A percentile compares a stretch with the other conserved stretches of the same genome.
phyloP scores from a whole-genome alignment of 2,797 vertebrate species.

The Lagodon rhomboides region DNA sequence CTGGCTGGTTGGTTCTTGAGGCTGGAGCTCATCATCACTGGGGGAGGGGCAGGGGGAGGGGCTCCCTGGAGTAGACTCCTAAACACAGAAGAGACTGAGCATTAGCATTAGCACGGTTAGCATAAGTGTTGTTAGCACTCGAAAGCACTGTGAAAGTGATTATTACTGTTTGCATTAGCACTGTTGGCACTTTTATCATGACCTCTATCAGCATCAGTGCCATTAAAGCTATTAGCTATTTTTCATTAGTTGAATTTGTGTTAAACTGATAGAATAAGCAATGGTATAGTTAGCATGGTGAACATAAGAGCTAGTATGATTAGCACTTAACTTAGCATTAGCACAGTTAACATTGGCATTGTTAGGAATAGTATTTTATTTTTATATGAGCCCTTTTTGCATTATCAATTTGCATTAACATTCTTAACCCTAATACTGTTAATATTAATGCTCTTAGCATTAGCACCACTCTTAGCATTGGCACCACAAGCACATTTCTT shows the following conservation, averaged over 20 bases:
- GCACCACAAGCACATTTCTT: background rate
- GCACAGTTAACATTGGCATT: background rate
- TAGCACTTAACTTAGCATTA: background rate
- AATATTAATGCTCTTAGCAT: background rate
- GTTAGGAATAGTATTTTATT: background rate
- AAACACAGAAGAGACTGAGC: background rate
- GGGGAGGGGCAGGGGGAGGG: slow-evolving; percentile 40
- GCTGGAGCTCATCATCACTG: slow-evolving; percentile 44
- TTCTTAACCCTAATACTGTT: background rate
- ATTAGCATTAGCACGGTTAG: slow-evolving; percentile 16
- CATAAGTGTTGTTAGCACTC: background rate
- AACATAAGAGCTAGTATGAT: background rate
- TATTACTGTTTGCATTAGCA: slow-evolving; percentile 7
- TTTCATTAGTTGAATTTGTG: background rate
- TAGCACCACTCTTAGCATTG: background rate
- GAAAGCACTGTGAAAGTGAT: background rate
- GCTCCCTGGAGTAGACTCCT: slow-evolving; percentile 44
- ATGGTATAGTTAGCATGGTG: background rate
- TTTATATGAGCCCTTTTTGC: no score
- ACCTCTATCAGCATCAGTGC: background rate
- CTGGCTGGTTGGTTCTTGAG: slow-evolving; percentile 43
- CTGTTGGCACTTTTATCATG: background rate
- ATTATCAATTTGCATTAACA: no score
- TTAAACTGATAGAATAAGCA: background rate
- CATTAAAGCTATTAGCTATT: background rate